These are phyloP conservation scores for Ennomos erosarius DNA, from an alignment of 2,888 invertebrate species.

Conservation along the genomic window DNA sequence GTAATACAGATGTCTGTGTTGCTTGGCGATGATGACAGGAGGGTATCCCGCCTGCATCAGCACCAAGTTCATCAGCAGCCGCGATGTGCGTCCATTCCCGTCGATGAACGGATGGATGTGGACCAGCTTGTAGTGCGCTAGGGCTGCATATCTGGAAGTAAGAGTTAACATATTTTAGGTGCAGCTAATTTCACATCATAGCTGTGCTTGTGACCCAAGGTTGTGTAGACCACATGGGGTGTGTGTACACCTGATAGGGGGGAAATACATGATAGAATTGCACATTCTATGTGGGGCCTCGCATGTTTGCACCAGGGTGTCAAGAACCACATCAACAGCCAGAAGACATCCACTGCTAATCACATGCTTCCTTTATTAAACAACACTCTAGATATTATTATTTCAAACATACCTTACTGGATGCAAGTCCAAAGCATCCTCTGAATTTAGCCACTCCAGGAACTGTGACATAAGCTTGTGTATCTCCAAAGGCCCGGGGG, in stretches of 20 bases:
- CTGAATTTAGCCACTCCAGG: slow-evolving; percentile 96
- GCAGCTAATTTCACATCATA: no score
- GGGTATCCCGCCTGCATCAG: slow-evolving; percentile 98
- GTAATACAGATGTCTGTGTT: slow-evolving; percentile 93
- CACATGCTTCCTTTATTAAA: no score
- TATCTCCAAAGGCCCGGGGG: slow-evolving; percentile 94
- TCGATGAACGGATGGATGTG: slow-evolving; percentile 99
- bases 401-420: slow-evolving; percentile 88
- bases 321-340: no score
- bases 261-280: no score
- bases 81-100: slow-evolving; percentile 98
- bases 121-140: slow-evolving; percentile 98
- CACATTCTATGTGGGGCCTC: no score
- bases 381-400: no score
- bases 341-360: no score
- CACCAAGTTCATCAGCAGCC: slow-evolving; percentile 97
- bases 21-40: slow-evolving; percentile 96
- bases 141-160: slow-evolving; percentile 91
- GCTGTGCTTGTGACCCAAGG: no score
- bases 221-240: no score
- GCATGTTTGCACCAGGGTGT: no score
- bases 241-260: no score
- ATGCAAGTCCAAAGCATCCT: slow-evolving; percentile 93
- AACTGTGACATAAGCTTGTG: slow-evolving; percentile 94
- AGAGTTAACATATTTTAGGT: no score